A percentile compares a stretch with the other conserved stretches of the same genome.
Conservation (phyloP, 2,113 vertebrate genomes). For the Oryzias woworae region DNA sequence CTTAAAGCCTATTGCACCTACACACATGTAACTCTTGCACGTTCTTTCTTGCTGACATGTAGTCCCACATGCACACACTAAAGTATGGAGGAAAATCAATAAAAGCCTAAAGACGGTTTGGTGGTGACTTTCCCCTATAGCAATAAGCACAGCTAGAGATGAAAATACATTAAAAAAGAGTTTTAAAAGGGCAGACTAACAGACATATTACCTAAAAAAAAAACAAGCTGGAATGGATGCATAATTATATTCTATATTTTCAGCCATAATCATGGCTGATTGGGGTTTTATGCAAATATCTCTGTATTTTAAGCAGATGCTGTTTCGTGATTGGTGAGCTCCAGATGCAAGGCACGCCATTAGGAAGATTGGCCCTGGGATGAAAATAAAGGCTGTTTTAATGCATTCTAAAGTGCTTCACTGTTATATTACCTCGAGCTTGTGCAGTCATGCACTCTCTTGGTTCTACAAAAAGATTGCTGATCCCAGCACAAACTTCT, state of each 20-base stretch:
- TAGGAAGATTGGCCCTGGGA: slow-evolving; percentile 16
- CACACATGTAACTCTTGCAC: slow-evolving; percentile 24
- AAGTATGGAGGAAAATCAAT: slow-evolving; percentile 36
- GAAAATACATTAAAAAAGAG: slow-evolving; percentile 1
- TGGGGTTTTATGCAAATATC: slow-evolving; percentile 46
- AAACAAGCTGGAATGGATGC: neutral
- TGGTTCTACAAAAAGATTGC: slow-evolving; percentile 16
- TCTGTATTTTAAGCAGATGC: slow-evolving; percentile 33
- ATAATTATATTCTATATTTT: slow-evolving; percentile 39
- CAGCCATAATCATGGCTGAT: slow-evolving; percentile 28
- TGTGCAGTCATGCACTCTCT: slow-evolving; percentile 22
- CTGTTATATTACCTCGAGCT: slow-evolving; percentile 30
- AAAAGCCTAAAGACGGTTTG: slow-evolving; percentile 33
- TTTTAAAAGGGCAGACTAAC: neutral
- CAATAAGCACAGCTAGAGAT: slow-evolving; percentile 4
- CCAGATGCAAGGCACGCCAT: slow-evolving; percentile 27
- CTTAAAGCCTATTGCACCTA: slow-evolving; percentile 32
- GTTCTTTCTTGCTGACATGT: slow-evolving; percentile 19
- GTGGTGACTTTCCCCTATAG: slow-evolving; percentile 20
- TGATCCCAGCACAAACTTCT: slow-evolving; percentile 31
- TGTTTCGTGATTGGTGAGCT: slow-evolving; percentile 43
- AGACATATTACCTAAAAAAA: slow-evolving; percentile 6
- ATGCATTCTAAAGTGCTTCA: slow-evolving; percentile 45
- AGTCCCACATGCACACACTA: slow-evolving; percentile 23
- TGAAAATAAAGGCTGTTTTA: slow-evolving; percentile 37